These are phyloP conservation scores for Cygnus olor DNA, from an alignment of 2,797 vertebrate genomes.

Conservation along the genomic window DNA sequence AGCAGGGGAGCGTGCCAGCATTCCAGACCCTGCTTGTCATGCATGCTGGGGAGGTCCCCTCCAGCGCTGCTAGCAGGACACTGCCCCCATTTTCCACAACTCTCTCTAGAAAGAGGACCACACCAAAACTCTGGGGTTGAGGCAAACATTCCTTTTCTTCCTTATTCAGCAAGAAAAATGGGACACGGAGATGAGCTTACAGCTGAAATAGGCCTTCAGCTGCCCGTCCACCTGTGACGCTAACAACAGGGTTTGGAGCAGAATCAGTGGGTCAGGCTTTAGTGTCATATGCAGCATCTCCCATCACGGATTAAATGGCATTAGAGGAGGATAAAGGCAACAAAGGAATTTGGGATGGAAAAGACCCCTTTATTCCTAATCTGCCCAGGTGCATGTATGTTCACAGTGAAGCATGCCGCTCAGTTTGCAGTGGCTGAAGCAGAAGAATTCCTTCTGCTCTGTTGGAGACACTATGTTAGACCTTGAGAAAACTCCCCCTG, in stretches of 20 bases:
- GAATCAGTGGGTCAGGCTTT: background rate
- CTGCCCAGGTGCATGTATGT: background rate
- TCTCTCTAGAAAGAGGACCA: background rate
- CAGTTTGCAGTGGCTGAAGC: background rate
- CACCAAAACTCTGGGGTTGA: background rate
- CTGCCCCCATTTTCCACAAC: background rate
- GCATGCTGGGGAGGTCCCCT: background rate
- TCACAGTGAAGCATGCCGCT: accelerated
- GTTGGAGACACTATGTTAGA: background rate
- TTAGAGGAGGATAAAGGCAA: background rate
- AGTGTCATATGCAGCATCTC: background rate
- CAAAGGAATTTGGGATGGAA: background rate
- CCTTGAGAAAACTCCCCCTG: background rate
- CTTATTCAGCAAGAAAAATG: background rate
- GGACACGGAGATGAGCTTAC: accelerated
- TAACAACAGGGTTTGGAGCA: background rate
- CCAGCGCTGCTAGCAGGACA: accelerated
- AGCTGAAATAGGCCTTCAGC: background rate
- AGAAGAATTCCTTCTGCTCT: background rate
- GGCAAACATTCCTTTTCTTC: background rate
- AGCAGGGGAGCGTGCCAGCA: background rate
- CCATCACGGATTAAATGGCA: background rate
- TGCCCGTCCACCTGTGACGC: background rate
- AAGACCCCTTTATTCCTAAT: background rate
- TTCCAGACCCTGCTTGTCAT: slow-evolving; percentile 8